phyloP scores from a whole-genome alignment of 2,888 invertebrate species.

The Halictus quadricinctus region DNA sequence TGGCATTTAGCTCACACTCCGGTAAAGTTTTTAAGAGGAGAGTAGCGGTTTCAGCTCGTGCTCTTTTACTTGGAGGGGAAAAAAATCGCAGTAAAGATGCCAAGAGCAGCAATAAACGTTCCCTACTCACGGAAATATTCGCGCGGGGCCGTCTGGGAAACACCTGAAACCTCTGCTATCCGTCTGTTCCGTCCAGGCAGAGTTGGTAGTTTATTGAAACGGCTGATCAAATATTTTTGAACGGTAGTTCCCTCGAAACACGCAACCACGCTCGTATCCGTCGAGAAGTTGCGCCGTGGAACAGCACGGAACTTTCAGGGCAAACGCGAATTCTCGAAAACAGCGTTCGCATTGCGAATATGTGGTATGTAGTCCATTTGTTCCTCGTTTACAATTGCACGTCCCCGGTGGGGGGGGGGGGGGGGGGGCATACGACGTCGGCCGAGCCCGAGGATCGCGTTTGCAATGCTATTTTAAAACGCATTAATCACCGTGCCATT shows the following conservation, averaged over 20 bases:
- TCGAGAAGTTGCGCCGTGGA: background rate
- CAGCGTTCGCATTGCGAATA: background rate
- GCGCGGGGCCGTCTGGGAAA: background rate
- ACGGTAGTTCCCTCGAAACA: background rate
- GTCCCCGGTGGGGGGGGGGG: background rate
- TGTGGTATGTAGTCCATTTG: background rate
- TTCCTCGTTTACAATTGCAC: background rate
- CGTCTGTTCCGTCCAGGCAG: background rate
- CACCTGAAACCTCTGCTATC: background rate
- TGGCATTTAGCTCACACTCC: background rate
- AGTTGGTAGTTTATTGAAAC: background rate
- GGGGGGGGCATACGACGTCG: background rate
- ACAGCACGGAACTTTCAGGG: background rate
- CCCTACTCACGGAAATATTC: background rate
- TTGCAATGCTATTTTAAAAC: background rate
- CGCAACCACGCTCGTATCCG: background rate
- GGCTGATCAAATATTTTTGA: background rate
- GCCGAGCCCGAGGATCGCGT: background rate
- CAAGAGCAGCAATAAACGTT: background rate
- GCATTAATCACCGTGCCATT: constrained; percentile 6
- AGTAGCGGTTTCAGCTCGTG: background rate
- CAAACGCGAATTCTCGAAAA: background rate
- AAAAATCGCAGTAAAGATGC: background rate
- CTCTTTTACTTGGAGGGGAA: background rate
- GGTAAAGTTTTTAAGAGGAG: background rate